Base-by-base conservation (phyloP, 2,888 invertebrate species). In the Cheilosia scutellata region DNA sequence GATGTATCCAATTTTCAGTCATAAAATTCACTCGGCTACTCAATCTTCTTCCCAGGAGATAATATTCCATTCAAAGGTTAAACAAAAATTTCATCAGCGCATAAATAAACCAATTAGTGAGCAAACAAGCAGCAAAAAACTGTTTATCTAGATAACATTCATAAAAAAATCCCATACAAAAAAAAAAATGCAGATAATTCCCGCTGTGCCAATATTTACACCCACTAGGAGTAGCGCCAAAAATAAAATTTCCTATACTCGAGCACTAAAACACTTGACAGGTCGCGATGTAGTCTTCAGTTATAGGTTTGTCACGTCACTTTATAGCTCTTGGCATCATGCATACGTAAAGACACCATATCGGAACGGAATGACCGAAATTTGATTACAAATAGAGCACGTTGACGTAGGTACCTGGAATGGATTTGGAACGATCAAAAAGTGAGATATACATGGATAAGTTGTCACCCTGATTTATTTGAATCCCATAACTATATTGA, bases 401-500 rank as follows among this genome's bases (percentile, higher is more conserved):
- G 58, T 58, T 58, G 71, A 20, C 49, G 49, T 58, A 71, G 71
- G 71, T 60, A 60, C 49, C 58, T 40, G 58, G 37, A 58, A 49
- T 33, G 16, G 11, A 57, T n/a, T 44, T 57, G 44, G 44, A 57
- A 55, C 33, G 5, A 47, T 27, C 13, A 27, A 40, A 60, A 27
- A 16, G 25, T 13, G 16, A 20, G 31, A 47, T 33, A 37, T 7
- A 33, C 31, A 16, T 65, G 37, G n/a, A n/a, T 58, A 60, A 57
- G 31, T 58, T 72, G 60, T 74, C 68, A 68, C 55, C 40, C 75
- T 74, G 79, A 74, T 74, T 74, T 74, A 79, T 53, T 66, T 16
- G 37, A 37, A 75, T 75, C 37, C 42, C 25, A 47, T 5, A 7
- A 7, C 16, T 47, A 37, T n/a, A 27, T 9, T 37, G 2, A 49